Evolutionary conservation across 2,113 vertebrate species (phyloP).

Genomic region (Glareola pratincola): DNA sequence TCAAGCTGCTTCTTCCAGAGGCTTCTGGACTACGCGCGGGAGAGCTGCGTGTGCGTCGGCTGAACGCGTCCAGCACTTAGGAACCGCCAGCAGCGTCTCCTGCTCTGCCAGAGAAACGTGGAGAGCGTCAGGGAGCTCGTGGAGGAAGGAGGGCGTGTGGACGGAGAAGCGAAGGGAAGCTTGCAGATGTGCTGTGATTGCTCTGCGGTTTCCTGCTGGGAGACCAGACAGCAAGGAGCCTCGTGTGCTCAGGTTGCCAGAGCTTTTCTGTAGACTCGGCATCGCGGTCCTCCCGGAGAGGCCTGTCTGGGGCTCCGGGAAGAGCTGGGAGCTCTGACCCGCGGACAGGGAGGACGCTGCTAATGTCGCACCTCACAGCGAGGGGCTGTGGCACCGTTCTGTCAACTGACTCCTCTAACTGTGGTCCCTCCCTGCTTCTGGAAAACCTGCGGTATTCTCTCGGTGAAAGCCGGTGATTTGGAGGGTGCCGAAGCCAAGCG

Average conservation of each 20-base stretch:
- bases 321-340: not conserved
- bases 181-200: not conserved
- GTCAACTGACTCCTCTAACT: not conserved
- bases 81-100: not conserved
- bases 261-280: not conserved
- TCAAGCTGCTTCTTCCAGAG: not conserved
- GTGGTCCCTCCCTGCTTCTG: not conserved
- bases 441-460: not conserved
- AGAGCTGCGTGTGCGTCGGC: not conserved
- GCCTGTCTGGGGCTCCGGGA: not conserved
- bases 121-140: not conserved
- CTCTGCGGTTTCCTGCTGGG: not conserved
- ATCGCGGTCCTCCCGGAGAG: not conserved
- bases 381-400: not conserved
- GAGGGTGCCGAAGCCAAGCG: not conserved
- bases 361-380: fast-evolving
- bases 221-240: not conserved
- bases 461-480: not conserved
- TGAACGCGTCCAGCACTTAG: fast-evolving
- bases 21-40: not conserved
- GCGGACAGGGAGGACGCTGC: not conserved
- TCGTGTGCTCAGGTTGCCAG: not conserved
- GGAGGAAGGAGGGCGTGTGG: not conserved
- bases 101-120: not conserved
- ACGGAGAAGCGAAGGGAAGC: not conserved